Conservation (phyloP, 2,797 vertebrate species). For the Nyctibius grandis region DNA sequence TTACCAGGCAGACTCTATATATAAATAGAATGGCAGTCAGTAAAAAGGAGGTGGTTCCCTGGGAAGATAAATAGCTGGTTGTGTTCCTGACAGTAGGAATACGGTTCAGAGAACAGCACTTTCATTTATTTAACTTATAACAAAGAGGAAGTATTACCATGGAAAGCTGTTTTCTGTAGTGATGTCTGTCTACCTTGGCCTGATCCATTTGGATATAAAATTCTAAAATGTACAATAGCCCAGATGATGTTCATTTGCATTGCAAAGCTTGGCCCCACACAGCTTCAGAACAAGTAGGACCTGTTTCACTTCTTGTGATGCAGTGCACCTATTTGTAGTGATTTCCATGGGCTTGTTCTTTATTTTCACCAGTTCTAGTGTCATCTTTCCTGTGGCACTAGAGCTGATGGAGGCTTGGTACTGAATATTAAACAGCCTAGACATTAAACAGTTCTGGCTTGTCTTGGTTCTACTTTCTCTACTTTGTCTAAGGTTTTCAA, state of each 20-base stretch:
- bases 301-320: neutral
- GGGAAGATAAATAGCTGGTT: constrained; percentile 5
- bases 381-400: neutral
- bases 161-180: neutral
- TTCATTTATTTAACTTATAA: neutral
- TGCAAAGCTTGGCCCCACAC: neutral
- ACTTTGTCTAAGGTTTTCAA: neutral
- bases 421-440: neutral
- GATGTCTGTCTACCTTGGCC: neutral
- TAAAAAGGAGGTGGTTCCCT: neutral
- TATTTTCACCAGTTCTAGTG: neutral
- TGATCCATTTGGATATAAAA: neutral
- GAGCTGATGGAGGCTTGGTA: neutral
- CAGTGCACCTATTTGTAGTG: neutral
- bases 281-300: neutral
- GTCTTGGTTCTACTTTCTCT: neutral
- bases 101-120: neutral
- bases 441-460: neutral
- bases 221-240: neutral
- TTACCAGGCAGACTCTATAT: neutral
- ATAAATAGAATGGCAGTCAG: neutral
- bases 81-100: neutral
- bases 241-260: neutral
- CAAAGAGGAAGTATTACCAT: neutral
- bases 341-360: neutral